These are phyloP conservation scores for Toxonevra muliebris DNA, from an alignment of 2,888 invertebrate species.

Conservation along the genomic window DNA sequence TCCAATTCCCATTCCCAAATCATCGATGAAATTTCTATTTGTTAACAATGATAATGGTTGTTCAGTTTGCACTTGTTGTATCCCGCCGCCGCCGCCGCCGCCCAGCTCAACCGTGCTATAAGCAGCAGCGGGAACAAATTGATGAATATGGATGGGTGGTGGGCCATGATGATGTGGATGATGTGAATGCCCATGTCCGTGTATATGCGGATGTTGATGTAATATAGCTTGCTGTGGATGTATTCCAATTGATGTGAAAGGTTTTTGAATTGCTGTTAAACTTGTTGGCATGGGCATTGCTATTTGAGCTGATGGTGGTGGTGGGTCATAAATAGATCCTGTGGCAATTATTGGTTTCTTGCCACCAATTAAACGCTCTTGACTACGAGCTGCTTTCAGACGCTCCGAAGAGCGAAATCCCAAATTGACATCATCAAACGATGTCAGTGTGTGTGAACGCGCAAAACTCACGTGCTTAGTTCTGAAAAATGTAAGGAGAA, in stretches of 20 bases:
- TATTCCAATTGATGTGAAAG: slow-evolving; percentile 20
- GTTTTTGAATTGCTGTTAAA: slow-evolving; percentile 31
- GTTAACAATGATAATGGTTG: slow-evolving; percentile 40
- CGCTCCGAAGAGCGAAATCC: slow-evolving; percentile 64
- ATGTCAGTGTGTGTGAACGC: slow-evolving; percentile 85
- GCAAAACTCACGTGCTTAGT: slow-evolving; percentile 92
- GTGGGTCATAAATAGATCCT: slow-evolving; percentile 55
- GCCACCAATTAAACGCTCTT: slow-evolving; percentile 80
- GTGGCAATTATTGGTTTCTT: slow-evolving; percentile 68
- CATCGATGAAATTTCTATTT: slow-evolving; percentile 37
- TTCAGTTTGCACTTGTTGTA: slow-evolving; percentile 40
- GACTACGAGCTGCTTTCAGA: slow-evolving; percentile 67
- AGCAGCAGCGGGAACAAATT: slow-evolving; percentile 42
- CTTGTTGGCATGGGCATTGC: slow-evolving; percentile 37
- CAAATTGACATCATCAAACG: slow-evolving; percentile 76
- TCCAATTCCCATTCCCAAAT: slow-evolving; percentile 23
- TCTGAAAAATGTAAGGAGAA: slow-evolving; percentile 64
- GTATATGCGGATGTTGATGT: slow-evolving; percentile 46
- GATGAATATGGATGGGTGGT: slow-evolving; percentile 53
- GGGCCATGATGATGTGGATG: slow-evolving; percentile 58
- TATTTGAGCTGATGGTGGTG: slow-evolving; percentile 39
- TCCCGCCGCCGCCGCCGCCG: slow-evolving; percentile 27
- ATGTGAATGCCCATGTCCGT: slow-evolving; percentile 47
- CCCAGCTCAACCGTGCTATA: slow-evolving; percentile 33
- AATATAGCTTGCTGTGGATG: slow-evolving; percentile 39